Conservation (phyloP, 2,888 invertebrate genomes). For the Lamproptera curius region DNA sequence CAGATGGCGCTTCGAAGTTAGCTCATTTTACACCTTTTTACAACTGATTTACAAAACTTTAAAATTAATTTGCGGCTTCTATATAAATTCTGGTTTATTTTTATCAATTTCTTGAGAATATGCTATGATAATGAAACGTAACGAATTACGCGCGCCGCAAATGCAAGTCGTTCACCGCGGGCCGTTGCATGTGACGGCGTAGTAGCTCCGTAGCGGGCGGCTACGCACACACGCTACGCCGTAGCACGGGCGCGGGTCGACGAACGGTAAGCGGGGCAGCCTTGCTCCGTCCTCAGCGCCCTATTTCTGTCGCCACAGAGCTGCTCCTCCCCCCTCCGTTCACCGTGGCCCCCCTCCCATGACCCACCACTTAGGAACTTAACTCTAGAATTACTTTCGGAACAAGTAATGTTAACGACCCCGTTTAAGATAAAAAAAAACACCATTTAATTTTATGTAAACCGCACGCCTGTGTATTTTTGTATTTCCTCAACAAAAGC, state of each 20-base stretch:
- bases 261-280: slow-evolving; percentile 74
- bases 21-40: too few relatives aligned
- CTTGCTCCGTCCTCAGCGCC: slow-evolving; percentile 77
- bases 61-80: too few relatives aligned
- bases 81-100: too few relatives aligned
- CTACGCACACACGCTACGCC: slow-evolving; percentile 36
- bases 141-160: too few relatives aligned
- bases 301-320: slow-evolving; percentile 73
- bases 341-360: slow-evolving; percentile 34
- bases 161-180: too few relatives aligned
- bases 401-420: slow-evolving; percentile 29
- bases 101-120: too few relatives aligned
- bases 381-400: slow-evolving; percentile 38
- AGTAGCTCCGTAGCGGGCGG: slow-evolving; percentile 35
- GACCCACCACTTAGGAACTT: slow-evolving; percentile 55
- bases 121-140: too few relatives aligned
- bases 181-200: slow-evolving; percentile 38
- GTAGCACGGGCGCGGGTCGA: slow-evolving; percentile 61
- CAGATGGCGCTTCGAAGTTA: slow-evolving; percentile 53
- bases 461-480: too few relatives aligned
- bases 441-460: not conserved
- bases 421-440: not conserved
- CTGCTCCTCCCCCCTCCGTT: slow-evolving; percentile 34
- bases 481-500: too few relatives aligned
- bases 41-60: too few relatives aligned